Evolutionary conservation across 1,140 invertebrate species (phyloP).

Genomic region (Brachystomella parvula): DNA sequence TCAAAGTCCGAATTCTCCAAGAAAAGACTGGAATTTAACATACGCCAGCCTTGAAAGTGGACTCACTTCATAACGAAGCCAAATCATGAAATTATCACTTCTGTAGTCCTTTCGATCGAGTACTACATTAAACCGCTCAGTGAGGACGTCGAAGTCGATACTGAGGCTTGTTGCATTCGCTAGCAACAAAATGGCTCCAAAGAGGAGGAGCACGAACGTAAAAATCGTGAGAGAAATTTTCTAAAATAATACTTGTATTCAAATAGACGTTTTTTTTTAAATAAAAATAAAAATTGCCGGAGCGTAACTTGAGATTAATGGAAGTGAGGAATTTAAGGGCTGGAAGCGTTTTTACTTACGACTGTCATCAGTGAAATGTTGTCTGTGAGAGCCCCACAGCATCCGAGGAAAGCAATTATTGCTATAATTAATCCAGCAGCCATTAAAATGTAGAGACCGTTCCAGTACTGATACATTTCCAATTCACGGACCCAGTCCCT

Average conservation of each 20-base stretch:
- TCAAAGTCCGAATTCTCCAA: no score
- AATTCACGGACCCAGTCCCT: slow-evolving; percentile 69
- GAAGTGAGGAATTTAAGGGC: no score
- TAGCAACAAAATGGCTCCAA: slow-evolving; percentile 31
- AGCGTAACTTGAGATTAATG: no score
- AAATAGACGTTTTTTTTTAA: not conserved
- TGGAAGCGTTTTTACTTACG: slow-evolving; percentile 33
- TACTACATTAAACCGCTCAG: slow-evolving; percentile 19
- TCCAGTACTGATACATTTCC: slow-evolving; percentile 65
- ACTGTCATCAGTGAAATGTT: slow-evolving; percentile 39
- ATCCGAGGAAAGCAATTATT: slow-evolving; percentile 59
- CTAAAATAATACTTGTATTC: slow-evolving; percentile 17
- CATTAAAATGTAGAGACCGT: slow-evolving; percentile 70
- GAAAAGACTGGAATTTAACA: slow-evolving; percentile 3
- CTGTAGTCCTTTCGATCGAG: slow-evolving; percentile 15
- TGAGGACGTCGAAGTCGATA: slow-evolving; percentile 16
- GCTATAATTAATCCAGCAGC: slow-evolving; percentile 60
- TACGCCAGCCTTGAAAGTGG: not conserved
- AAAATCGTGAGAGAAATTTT: slow-evolving; percentile 28
- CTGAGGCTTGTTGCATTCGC: slow-evolving; percentile 22
- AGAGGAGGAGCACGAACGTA: slow-evolving; percentile 30
- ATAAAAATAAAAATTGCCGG: no score
- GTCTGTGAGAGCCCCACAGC: slow-evolving; percentile 50
- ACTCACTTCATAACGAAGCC: slow-evolving; percentile 27
- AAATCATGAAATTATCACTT: slow-evolving; percentile 29